A percentile compares a stretch with the other conserved stretches of the same genome.
These are phyloP conservation scores for Temnothorax curvispinosus DNA, from an alignment of 1,140 invertebrate species.

Conservation along the genomic window DNA sequence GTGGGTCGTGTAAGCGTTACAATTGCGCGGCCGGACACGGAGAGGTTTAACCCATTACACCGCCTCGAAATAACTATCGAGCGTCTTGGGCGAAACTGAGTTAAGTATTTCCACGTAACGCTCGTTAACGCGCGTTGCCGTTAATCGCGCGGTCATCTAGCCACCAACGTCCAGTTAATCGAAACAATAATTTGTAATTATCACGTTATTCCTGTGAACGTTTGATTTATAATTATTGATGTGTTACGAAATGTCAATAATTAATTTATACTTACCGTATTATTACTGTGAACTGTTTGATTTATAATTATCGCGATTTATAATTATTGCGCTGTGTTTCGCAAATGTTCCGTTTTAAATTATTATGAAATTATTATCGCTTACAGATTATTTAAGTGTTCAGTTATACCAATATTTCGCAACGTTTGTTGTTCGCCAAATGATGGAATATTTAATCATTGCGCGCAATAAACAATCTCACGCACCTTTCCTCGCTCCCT, in stretches of 20 bases:
- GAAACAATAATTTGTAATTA: conserved; percentile 7
- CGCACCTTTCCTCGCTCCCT: background rate
- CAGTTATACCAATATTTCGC: background rate
- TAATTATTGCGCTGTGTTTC: background rate
- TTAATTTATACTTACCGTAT: conserved; percentile 19
- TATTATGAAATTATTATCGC: background rate
- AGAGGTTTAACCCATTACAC: conserved; percentile 16
- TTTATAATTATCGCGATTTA: conserved; percentile 12
- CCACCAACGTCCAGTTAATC: background rate
- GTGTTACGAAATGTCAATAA: conserved; percentile 1
- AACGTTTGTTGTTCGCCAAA: background rate
- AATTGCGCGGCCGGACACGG: background rate
- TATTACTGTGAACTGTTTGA: background rate
- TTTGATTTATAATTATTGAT: conserved; percentile 27
- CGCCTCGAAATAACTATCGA: background rate
- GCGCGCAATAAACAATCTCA: background rate
- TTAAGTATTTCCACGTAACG: conserved; percentile 11
- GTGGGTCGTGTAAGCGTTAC: conserved; percentile 47
- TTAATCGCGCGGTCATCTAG: conserved; percentile 3
- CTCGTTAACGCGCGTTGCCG: background rate
- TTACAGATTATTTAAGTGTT: conserved; percentile 30
- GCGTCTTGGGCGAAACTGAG: conserved; percentile 14
- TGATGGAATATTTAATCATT: background rate
- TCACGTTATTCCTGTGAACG: background rate
- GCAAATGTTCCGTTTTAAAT: conserved; percentile 4